Percentiles rank a stretch among this genome's conserved stretches.
These are phyloP conservation scores for Vidua macroura DNA, from an alignment of 2,113 vertebrate species.

Conservation along the genomic window DNA sequence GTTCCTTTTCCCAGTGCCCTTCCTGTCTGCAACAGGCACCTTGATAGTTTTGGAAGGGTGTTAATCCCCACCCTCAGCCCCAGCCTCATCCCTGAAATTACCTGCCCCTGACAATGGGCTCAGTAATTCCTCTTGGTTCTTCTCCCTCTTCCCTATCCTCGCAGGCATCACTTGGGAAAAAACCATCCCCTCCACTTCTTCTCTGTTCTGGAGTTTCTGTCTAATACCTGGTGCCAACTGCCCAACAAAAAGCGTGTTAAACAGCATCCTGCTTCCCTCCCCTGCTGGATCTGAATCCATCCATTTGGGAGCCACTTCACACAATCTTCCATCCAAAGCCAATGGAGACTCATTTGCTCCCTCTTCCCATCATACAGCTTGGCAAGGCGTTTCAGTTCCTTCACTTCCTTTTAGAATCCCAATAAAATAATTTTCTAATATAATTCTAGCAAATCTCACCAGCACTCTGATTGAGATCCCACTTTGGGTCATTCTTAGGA, in stretches of 20 bases:
- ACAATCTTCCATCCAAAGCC: background rate
- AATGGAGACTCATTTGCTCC: background rate
- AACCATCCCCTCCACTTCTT: background rate
- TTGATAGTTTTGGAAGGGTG: background rate
- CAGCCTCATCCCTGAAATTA: background rate
- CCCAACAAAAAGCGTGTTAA: too few relatives aligned
- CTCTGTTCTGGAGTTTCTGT: background rate
- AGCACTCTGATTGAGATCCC: background rate
- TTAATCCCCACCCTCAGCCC: background rate
- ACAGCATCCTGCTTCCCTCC: background rate
- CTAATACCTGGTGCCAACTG: background rate
- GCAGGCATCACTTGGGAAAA: background rate
- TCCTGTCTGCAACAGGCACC: background rate
- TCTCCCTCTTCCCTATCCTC: background rate
- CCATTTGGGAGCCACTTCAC: background rate
- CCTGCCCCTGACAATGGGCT: background rate
- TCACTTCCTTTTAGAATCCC: background rate
- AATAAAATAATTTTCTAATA: background rate
- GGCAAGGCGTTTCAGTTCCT: background rate
- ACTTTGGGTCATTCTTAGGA: too few relatives aligned
- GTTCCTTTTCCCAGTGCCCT: background rate
- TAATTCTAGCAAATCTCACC: background rate
- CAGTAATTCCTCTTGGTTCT: background rate
- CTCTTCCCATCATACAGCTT: background rate
- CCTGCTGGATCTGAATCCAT: background rate